A percentile compares a stretch with the other conserved stretches of the same genome.
phyloP scores from a whole-genome alignment of 2,888 invertebrate genomes.

The Pecten maximus region DNA sequence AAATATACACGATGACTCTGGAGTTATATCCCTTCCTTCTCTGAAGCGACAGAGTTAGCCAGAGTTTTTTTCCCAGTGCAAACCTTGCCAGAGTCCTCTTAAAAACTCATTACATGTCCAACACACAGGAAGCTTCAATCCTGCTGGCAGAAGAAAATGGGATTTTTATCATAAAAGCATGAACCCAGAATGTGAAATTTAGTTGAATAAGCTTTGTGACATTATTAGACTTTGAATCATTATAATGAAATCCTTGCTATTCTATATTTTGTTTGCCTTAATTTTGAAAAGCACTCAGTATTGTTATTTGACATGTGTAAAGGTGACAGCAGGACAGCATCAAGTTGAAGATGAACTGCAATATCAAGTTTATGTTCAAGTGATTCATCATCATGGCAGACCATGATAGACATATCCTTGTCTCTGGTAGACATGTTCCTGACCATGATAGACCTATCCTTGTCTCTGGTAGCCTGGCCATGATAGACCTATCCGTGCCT shows the following conservation, averaged over 20 bases:
- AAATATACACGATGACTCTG: background rate
- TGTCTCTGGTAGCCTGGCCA: too few relatives aligned
- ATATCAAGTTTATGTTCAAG: background rate
- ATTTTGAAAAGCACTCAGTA: background rate
- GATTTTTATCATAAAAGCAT: background rate
- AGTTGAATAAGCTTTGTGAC: background rate
- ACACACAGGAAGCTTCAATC: background rate
- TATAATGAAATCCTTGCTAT: background rate
- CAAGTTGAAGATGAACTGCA: background rate
- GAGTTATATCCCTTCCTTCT: background rate
- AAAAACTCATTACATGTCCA: background rate
- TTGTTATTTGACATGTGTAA: background rate
- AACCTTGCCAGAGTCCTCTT: background rate
- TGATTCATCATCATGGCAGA: background rate
- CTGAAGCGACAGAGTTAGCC: background rate
- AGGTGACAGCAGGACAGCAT: background rate
- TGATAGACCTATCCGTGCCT: too few relatives aligned
- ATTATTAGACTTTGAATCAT: background rate
- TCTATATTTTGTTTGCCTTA: background rate
- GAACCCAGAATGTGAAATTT: background rate
- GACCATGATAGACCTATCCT: too few relatives aligned
- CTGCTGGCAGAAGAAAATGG: background rate
- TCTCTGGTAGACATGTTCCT: too few relatives aligned
- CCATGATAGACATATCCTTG: too few relatives aligned
- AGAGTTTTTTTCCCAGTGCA: background rate